Conservation (phyloP, 2,797 vertebrate genomes). For the Pampus argenteus region DNA sequence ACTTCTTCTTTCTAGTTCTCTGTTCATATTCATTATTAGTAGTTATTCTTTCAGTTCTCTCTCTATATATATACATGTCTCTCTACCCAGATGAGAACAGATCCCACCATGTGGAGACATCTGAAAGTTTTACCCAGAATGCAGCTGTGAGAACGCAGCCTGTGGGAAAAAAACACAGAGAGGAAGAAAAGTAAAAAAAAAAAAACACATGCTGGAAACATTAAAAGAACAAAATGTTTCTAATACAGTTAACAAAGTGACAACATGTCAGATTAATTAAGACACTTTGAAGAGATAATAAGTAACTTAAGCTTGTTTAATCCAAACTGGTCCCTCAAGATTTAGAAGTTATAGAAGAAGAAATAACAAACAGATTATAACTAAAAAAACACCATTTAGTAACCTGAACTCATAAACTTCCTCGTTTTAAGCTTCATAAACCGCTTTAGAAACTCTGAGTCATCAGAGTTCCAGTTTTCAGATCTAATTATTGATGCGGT, state of each 20-base stretch:
- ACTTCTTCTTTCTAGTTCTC: background rate
- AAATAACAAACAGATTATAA: background rate
- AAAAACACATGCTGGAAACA: conserved; percentile 14
- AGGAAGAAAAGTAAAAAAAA: conserved; percentile 46
- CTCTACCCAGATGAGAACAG: conserved; percentile 28
- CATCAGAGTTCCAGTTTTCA: conserved; percentile 3
- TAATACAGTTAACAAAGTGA: background rate
- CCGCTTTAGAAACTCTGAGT: background rate
- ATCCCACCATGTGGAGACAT: conserved; percentile 58
- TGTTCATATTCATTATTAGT: background rate
- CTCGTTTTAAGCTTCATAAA: conserved; percentile 1
- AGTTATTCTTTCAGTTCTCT: background rate
- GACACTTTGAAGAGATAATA: background rate
- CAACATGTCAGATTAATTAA: background rate
- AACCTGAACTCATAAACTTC: conserved; percentile 1
- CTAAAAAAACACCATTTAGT: background rate
- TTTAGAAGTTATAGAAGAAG: background rate
- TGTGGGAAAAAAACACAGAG: conserved; percentile 72
- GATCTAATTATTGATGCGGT: conserved; percentile 6
- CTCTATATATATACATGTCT: background rate
- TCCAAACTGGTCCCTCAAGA: background rate
- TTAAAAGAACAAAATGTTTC: background rate
- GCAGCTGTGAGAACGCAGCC: conserved; percentile 67
- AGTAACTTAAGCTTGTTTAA: background rate
- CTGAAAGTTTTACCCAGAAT: conserved; percentile 73